Base-by-base conservation (phyloP, 2,797 vertebrate species). In the Coreius guichenoti region DNA sequence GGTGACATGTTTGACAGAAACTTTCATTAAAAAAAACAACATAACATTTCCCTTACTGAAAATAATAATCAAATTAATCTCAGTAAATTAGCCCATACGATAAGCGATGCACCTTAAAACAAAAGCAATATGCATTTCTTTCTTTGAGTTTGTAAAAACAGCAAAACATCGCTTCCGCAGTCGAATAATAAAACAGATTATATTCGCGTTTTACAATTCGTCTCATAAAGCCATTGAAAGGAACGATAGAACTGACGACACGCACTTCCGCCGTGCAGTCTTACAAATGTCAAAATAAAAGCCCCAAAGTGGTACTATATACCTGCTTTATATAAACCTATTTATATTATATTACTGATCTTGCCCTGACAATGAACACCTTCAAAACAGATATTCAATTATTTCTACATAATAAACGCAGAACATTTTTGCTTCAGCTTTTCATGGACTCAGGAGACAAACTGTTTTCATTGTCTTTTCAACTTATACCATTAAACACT, bases 1-100 rank as follows among this genome's bases (percentile, higher is more conserved):
- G 54, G 87, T 63, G 80, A 16, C 89, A 90, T 87, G 33, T 47
- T 84, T 84, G 13, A 68, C 33, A 47, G 1, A 29, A 29, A 70
- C 9, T 8, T 26, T 13, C 9, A 14, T n/a, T n/a, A 26, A 12
- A 21, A 39, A 72, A 75, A 51, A 14, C 19, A 36, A 45, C 39
- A 31, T 2, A 49, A 7, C 1, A 63, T 8, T 29, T 29, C 36
- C 23, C 16, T 43, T 7, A 6, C 5, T n/a, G 13, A 58, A 72
- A 72, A 29, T 2, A 13, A 29, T n/a, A 1, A 58, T 39, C 11
- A 16, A 19, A 54, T 43, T 3, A 43, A 29, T 23, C 12, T 11
- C 16, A 8, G 31, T 8, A 31, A 23, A 56, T 29, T 39, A 54
- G 33, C 17, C 43, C 21, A 29, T n/a, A 76, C 12, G n/a, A 76